Evolutionary conservation across 2,113 vertebrate species (phyloP).

Genomic region (Rhagologus leucostigma): DNA sequence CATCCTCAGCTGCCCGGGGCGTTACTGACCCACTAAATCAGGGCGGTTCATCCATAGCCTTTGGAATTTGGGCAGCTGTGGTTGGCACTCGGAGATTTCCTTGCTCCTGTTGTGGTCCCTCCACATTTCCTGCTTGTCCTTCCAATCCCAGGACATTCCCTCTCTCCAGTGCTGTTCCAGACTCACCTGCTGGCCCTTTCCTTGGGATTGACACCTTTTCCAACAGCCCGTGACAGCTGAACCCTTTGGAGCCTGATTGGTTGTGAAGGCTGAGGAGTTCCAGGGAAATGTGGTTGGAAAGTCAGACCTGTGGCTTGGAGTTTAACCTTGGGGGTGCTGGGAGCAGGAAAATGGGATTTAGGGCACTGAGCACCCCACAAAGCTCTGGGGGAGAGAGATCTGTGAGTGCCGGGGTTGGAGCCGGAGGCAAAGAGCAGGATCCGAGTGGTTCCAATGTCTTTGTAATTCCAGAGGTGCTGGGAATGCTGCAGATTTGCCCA

Average conservation of each 20-base stretch:
- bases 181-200: neutral
- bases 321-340: neutral
- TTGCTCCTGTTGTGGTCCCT: neutral
- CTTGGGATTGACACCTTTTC: neutral
- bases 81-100: neutral
- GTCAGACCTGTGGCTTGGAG: neutral
- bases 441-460: neutral
- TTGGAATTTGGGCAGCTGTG: neutral
- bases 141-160: neutral
- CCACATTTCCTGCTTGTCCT: neutral
- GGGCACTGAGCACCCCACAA: fast-evolving
- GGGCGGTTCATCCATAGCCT: neutral
- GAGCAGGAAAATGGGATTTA: neutral
- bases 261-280: neutral
- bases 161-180: neutral
- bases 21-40: neutral
- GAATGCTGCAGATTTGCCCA: neutral
- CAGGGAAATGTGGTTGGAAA: neutral
- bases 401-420: fast-evolving
- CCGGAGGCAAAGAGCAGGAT: neutral
- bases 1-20: neutral
- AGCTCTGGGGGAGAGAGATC: neutral
- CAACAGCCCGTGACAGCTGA: neutral
- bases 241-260: neutral
- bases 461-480: fast-evolving